phyloP scores from a whole-genome alignment of 2,113 vertebrate genomes.

The Amblyopsis rosae region DNA sequence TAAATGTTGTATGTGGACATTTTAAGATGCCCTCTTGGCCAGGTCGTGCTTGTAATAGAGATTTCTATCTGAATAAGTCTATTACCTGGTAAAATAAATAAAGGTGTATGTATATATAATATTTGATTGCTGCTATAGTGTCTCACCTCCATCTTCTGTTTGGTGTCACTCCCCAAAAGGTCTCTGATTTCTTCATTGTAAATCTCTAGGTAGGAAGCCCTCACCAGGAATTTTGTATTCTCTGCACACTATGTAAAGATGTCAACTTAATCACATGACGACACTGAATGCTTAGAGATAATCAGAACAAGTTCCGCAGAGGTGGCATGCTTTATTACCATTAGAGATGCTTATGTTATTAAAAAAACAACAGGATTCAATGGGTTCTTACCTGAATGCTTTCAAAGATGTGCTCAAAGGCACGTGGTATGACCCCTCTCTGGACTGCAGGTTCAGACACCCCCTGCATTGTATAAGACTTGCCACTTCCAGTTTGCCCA shows the following conservation, averaged over 20 bases:
- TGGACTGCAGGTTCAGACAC: conserved; percentile 72
- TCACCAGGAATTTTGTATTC: conserved; percentile 86
- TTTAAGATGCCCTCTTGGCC: background rate
- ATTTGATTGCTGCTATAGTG: background rate
- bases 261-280: background rate
- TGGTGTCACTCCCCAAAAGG: conserved; percentile 84
- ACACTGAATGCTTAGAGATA: background rate
- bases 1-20: no score
- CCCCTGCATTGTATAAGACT: conserved; percentile 93
- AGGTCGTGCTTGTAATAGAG: background rate
- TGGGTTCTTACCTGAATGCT: conserved; percentile 81
- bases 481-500: conserved; percentile 90
- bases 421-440: conserved; percentile 85
- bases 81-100: no score
- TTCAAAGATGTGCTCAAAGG: conserved; percentile 89
- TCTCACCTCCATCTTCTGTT: conserved; percentile 88
- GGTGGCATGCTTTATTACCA: no score
- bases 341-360: background rate
- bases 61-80: background rate
- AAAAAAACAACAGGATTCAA: no score
- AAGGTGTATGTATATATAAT: no score
- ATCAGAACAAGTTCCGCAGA: background rate
- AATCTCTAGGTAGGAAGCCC: conserved; percentile 89
- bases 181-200: conserved; percentile 88
- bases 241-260: conserved; percentile 83